These are phyloP conservation scores for Adelosebastes latens DNA, from an alignment of 2,797 vertebrate genomes.

Conservation along the genomic window DNA sequence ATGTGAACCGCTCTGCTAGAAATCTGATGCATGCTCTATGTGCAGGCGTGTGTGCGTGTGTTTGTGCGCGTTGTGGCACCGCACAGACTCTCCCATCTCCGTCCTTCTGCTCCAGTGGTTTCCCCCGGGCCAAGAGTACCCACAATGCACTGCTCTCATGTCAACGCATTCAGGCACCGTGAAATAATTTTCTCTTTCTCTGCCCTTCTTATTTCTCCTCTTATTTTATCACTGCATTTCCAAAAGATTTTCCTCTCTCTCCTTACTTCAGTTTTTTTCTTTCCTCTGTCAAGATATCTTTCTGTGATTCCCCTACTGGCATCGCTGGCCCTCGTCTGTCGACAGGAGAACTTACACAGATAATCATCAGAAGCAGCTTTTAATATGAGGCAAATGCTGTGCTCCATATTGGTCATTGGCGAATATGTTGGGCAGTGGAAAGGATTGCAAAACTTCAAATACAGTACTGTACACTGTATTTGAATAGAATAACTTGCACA, in stretches of 20 bases:
- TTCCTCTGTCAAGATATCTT: not conserved
- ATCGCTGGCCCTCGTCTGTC: not conserved
- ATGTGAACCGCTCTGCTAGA: constrained; percentile 34
- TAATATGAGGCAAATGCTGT: not conserved
- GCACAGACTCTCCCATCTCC: constrained; percentile 72
- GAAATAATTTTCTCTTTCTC: constrained; percentile 68
- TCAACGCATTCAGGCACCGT: constrained; percentile 74
- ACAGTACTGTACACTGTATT: not conserved
- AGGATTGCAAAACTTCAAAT: not conserved
- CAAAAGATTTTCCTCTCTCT: constrained; percentile 14
- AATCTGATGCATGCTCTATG: constrained; percentile 50
- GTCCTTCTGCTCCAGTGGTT: constrained; percentile 80
- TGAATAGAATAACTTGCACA: not conserved
- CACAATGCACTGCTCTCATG: constrained; percentile 78
- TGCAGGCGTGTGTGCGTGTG: constrained; percentile 27
- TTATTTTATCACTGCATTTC: constrained; percentile 44
- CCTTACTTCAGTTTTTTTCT: not conserved
- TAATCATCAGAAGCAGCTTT: constrained; percentile 10
- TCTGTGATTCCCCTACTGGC: constrained; percentile 19
- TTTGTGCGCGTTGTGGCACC: constrained; percentile 36
- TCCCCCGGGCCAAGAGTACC: constrained; percentile 73
- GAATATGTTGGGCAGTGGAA: not conserved
- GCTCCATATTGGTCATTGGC: not conserved
- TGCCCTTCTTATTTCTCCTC: constrained; percentile 57
- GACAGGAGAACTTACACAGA: constrained; percentile 10